A percentile compares a stretch with the other conserved stretches of the same genome.
phyloP scores from a whole-genome alignment of 2,888 invertebrate species.

The Oscheius onirici region DNA sequence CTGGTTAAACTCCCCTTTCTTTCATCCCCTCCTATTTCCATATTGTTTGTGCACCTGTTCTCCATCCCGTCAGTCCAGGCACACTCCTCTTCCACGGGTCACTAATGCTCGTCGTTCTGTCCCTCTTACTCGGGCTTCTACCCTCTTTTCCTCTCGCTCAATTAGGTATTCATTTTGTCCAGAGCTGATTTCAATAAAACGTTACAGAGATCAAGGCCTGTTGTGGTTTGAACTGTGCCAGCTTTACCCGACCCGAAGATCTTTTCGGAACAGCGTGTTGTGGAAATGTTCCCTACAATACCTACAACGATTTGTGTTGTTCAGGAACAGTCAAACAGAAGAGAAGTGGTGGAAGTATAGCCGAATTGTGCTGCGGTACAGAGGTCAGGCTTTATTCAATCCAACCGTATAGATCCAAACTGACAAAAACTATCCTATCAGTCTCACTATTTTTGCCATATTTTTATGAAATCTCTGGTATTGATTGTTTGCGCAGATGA shows the following conservation, averaged over 20 bases:
- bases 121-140: not conserved
- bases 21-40: not conserved
- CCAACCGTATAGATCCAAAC: too few species aligned
- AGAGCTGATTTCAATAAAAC: not conserved
- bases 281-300: slow-evolving; percentile 59
- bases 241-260: slow-evolving; percentile 45
- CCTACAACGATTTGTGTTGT: slow-evolving; percentile 65
- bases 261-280: slow-evolving; percentile 65
- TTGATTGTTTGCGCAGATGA: not conserved
- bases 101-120: slow-evolving; percentile 23
- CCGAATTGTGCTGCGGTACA: slow-evolving; percentile 35
- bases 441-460: not conserved
- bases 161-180: slow-evolving; percentile 4
- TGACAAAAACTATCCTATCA: too few species aligned
- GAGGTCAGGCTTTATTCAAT: not conserved
- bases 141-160: not conserved
- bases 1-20: slow-evolving; percentile 20
- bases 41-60: slow-evolving; percentile 18
- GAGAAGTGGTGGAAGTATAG: slow-evolving; percentile 32
- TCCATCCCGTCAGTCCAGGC: not conserved
- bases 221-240: slow-evolving; percentile 40
- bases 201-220: slow-evolving; percentile 48
- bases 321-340: slow-evolving; percentile 40
- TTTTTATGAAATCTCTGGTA: not conserved
- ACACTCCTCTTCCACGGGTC: not conserved